phyloP scores from a whole-genome alignment of 2,888 invertebrate species.

The Mythimna pallens region DNA sequence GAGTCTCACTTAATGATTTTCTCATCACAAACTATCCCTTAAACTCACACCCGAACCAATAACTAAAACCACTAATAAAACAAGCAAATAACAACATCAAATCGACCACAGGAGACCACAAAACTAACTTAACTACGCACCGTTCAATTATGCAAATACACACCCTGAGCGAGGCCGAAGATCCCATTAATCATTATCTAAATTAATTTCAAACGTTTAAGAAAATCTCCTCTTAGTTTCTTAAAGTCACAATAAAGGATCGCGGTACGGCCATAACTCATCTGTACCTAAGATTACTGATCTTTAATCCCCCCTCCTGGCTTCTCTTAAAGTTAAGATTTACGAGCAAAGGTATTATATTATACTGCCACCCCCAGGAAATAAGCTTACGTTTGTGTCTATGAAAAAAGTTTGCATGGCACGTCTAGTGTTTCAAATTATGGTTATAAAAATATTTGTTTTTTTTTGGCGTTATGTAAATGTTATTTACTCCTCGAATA shows the following conservation, averaged over 20 bases:
- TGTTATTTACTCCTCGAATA: neutral
- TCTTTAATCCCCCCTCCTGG: slow-evolving; percentile 93
- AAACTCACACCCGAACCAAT: neutral
- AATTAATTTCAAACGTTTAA: slow-evolving; percentile 90
- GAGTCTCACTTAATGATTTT: slow-evolving; percentile 18
- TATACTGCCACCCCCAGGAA: slow-evolving; percentile 91
- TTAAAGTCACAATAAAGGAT: slow-evolving; percentile 91
- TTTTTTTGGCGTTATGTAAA: neutral
- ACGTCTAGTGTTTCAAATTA: slow-evolving; percentile 57
- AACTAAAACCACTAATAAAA: slow-evolving; percentile 63
- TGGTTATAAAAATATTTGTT: slow-evolving; percentile 12
- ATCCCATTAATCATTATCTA: slow-evolving; percentile 90
- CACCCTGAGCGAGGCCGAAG: slow-evolving; percentile 64
- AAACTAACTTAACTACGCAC: slow-evolving; percentile 66
- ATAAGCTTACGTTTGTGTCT: slow-evolving; percentile 81
- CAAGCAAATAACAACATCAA: slow-evolving; percentile 65
- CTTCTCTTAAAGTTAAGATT: slow-evolving; percentile 94
- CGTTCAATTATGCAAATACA: slow-evolving; percentile 87
- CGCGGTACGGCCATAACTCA: slow-evolving; percentile 92
- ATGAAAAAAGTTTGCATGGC: slow-evolving; percentile 86
- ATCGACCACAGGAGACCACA: slow-evolving; percentile 68
- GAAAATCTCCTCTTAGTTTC: slow-evolving; percentile 90
- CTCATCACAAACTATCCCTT: slow-evolving; percentile 17
- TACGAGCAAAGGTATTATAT: slow-evolving; percentile 93
- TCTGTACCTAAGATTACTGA: slow-evolving; percentile 93